phyloP scores from a whole-genome alignment of 1,140 invertebrate genomes.

The Zaprionus africanus region DNA sequence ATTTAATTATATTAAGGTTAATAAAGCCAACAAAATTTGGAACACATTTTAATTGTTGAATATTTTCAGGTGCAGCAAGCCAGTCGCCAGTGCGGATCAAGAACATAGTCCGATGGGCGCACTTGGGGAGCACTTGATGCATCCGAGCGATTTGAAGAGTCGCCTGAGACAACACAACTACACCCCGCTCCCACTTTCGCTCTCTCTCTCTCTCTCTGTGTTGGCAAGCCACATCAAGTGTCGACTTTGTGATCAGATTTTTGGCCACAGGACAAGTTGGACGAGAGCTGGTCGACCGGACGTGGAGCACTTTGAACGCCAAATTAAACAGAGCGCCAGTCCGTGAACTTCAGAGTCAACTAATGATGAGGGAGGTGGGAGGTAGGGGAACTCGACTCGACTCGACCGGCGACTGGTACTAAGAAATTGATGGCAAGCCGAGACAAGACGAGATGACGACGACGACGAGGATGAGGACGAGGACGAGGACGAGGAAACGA shows the following conservation, averaged over 20 bases:
- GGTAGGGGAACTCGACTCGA: background rate
- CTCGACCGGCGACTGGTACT: slow-evolving; percentile 42
- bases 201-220: background rate
- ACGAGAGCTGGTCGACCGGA: slow-evolving; percentile 48
- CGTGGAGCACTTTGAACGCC: slow-evolving; percentile 71
- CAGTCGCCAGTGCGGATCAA: background rate
- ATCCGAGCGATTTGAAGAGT: slow-evolving; percentile 8
- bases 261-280: slow-evolving; percentile 14
- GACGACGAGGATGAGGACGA: background rate
- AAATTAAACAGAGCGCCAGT: slow-evolving; percentile 72
- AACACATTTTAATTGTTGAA: background rate
- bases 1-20: too few species aligned
- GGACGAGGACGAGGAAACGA: background rate
- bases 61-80: background rate
- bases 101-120: background rate
- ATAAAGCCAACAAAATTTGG: too few species aligned
- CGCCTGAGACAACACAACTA: background rate
- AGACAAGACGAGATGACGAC: slow-evolving; percentile 3
- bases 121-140: background rate
- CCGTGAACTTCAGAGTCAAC: slow-evolving; percentile 40
- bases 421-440: slow-evolving; percentile 55
- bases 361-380: slow-evolving; percentile 9
- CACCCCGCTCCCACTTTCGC: background rate
- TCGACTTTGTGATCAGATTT: slow-evolving; percentile 71
- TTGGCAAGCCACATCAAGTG: slow-evolving; percentile 32